phyloP scores from a whole-genome alignment of 2,888 invertebrate species.

The Dryomyza anilis region DNA sequence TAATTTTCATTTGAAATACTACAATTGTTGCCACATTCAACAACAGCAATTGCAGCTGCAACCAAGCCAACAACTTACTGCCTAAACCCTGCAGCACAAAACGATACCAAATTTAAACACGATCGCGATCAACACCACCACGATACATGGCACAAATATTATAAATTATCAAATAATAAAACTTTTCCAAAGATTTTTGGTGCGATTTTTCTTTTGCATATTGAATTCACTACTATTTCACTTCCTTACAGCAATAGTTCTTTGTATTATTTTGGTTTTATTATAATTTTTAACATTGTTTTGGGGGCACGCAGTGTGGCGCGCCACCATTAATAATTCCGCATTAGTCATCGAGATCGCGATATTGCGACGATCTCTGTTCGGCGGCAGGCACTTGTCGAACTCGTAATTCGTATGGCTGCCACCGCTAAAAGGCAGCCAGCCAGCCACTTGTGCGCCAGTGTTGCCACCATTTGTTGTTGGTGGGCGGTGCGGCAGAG shows the following conservation, averaged over 20 bases:
- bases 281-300: slow-evolving; percentile 25
- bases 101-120: not conserved
- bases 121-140: not conserved
- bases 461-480: not conserved
- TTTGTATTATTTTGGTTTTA: not conserved
- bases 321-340: slow-evolving; percentile 49
- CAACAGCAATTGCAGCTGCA: too few species aligned
- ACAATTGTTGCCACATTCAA: too few species aligned
- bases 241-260: too few species aligned
- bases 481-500: not conserved
- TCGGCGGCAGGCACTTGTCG: slow-evolving; percentile 8
- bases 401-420: slow-evolving; percentile 2
- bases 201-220: not conserved
- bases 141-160: not conserved
- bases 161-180: not conserved
- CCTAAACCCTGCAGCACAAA: too few species aligned
- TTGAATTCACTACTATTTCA: too few species aligned
- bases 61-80: too few species aligned
- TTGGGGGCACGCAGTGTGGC: slow-evolving; percentile 36
- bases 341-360: slow-evolving; percentile 46
- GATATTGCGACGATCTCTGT: not conserved
- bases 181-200: not conserved
- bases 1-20: too few species aligned
- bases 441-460: not conserved
- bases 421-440: not conserved